Conservation (phyloP, 2,797 vertebrate species). For the Sebastolobus altivelis region DNA sequence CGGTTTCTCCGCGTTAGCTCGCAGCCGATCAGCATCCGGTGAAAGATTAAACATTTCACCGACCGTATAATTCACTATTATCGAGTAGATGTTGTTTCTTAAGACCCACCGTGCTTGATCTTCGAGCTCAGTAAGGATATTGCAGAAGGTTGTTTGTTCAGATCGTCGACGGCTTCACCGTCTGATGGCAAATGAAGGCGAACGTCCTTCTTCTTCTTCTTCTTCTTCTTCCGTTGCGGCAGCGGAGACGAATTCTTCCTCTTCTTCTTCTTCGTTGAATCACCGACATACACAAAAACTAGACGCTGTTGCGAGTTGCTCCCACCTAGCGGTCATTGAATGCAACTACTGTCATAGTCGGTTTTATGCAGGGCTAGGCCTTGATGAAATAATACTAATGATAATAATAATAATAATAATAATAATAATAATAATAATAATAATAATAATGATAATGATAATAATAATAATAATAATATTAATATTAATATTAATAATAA, state of each 20-base stretch:
- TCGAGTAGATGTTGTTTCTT: background rate
- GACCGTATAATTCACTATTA: background rate
- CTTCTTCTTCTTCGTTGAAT: conserved; percentile 38
- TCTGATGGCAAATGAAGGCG: conserved; percentile 57
- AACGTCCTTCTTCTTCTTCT: conserved; percentile 7
- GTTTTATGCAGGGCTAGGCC: background rate
- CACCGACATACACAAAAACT: fast-evolving
- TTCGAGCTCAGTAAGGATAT: background rate
- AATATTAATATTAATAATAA: too few relatives aligned
- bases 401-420: too few relatives aligned
- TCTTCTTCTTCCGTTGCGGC: conserved; percentile 18
- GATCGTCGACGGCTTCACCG: conserved; percentile 4
- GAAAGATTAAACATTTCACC: fast-evolving
- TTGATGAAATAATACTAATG: background rate
- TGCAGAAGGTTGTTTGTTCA: background rate
- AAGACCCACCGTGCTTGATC: conserved; percentile 35
- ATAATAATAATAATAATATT: too few relatives aligned
- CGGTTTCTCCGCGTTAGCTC: background rate
- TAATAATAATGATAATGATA: too few relatives aligned
- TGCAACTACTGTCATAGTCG: background rate
- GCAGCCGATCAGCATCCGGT: too few relatives aligned
- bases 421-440: too few relatives aligned
- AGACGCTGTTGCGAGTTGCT: background rate
- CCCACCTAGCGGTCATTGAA: conserved; percentile 17
- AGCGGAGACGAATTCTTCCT: background rate